Evolutionary conservation across 2,888 invertebrate genomes (phyloP), one percentile per base, ranked within the genome.

Genomic region (Saturnia pavonia): DNA sequence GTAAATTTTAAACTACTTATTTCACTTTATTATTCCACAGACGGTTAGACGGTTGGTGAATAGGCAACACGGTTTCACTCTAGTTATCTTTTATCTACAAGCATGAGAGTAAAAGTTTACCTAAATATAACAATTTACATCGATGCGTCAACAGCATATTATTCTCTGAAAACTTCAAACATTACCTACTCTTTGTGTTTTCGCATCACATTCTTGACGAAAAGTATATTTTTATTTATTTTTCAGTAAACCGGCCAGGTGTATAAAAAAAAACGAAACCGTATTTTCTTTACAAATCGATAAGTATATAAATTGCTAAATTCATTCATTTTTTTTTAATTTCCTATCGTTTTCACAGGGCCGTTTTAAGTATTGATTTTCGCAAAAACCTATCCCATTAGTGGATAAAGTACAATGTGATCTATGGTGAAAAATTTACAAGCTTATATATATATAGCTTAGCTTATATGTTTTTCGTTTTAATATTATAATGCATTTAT

Each of bases 101-200:
- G 9, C 51, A 71, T 71, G 19, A 25, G 67, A 70, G 69, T 70
- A 72, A 74, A 74, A 74, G 71, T 19, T 69, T 69, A 69, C 71
- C 57, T 67, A 69, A 68, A 67, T 67, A 65, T 34, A 63, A 63
- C 27, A 63, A 57, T 57, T 57, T 57, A 16, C 63, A 63, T 69
- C 63, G 63, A 34, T 57, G 42, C 34, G 63, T 16, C 34, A 63
- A 63, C 16, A 27, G 63, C 63, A 54, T 54, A 54, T 34, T 22
- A 54, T 54, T 63, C 25, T 22, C 42, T 25, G 40, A 68, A 69
- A 70, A 65, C 19, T 66, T 57, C 7, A 34, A 63, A 63, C 34
- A 34, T 54, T 63, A 63, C n/a, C n/a, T n/a, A n/a, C 34, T 34
- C 16, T 63, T 27, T 63, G 16, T 63, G 34, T 63, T 2, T 54